Evolutionary conservation across 2,797 vertebrate genomes (phyloP).

Genomic region (Hippoglossus hippoglossus): DNA sequence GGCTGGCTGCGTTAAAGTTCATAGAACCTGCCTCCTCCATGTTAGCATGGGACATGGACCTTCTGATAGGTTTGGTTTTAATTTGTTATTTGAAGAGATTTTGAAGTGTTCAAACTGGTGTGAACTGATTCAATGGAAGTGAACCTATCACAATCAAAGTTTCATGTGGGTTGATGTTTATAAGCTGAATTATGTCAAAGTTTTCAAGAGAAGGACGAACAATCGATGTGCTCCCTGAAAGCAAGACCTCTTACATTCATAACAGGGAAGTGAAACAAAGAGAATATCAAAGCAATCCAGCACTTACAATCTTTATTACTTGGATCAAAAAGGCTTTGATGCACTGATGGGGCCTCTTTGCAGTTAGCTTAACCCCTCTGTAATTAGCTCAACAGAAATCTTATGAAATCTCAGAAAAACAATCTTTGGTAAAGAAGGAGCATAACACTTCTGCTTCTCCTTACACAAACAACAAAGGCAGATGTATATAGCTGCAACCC

Average conservation of each 20-base stretch:
- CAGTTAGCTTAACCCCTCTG: slow-evolving; percentile 4
- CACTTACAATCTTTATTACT: slow-evolving; percentile 35
- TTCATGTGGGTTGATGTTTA: neutral
- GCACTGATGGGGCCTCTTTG: slow-evolving; percentile 14
- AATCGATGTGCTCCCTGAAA: slow-evolving; percentile 1
- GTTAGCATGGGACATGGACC: too few species aligned
- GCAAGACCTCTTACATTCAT: slow-evolving; percentile 23
- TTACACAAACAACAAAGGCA: slow-evolving; percentile 32
- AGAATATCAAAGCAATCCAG: slow-evolving; percentile 39
- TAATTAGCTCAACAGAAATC: slow-evolving; percentile 25
- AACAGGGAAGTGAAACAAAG: slow-evolving; percentile 9
- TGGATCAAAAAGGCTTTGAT: slow-evolving; percentile 57
- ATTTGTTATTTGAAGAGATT: too few species aligned
- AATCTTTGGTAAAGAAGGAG: slow-evolving; percentile 10
- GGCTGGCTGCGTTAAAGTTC: too few species aligned
- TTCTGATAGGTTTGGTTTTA: too few species aligned
- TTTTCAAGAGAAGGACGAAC: slow-evolving; percentile 13
- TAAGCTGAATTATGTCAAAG: neutral
- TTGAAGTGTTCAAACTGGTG: neutral
- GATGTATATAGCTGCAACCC: slow-evolving; percentile 3
- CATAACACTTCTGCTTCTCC: neutral
- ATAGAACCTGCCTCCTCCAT: too few species aligned
- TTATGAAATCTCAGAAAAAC: slow-evolving; percentile 7
- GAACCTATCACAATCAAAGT: neutral
- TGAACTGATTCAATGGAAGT: neutral